These are phyloP conservation scores for Lethocerus indicus DNA, from an alignment of 1,140 invertebrate species.

Conservation along the genomic window DNA sequence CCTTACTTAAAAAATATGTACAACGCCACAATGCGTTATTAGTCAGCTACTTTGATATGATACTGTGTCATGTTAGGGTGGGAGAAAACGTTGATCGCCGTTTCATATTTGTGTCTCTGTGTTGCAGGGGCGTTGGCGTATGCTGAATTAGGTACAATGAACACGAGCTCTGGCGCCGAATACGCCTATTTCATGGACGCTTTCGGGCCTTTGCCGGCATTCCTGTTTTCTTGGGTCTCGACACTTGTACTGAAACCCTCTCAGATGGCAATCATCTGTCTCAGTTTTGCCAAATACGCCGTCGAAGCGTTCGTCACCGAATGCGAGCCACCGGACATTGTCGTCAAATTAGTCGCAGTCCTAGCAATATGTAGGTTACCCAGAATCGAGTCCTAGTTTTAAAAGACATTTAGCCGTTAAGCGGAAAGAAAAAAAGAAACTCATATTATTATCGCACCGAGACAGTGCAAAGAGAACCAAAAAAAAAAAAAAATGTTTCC, in stretches of 20 bases:
- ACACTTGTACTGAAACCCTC: conserved; percentile 82
- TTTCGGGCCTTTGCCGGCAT: conserved; percentile 74
- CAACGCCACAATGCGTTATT: too few relatives aligned
- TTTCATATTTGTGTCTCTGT: too few relatives aligned
- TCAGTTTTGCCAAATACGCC: conserved; percentile 87
- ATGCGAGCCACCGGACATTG: conserved; percentile 55
- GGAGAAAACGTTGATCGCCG: too few relatives aligned
- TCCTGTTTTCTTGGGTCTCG: conserved; percentile 82
- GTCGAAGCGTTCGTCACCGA: conserved; percentile 79
- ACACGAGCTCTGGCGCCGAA: conserved; percentile 82
- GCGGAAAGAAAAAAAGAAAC: too few relatives aligned
- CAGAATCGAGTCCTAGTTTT: too few relatives aligned
- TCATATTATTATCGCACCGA: too few relatives aligned
- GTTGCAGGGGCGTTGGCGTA: conserved; percentile 70
- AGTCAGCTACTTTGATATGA: too few relatives aligned
- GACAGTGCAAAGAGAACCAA: too few relatives aligned
- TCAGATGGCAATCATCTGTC: conserved; percentile 83
- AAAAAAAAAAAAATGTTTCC: too few relatives aligned
- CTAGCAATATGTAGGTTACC: conserved; percentile 50
- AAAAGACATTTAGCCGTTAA: too few relatives aligned
- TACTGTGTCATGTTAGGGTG: too few relatives aligned
- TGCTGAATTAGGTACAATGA: conserved; percentile 84
- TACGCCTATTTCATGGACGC: conserved; percentile 86
- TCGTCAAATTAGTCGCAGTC: conserved; percentile 63
- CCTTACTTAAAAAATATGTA: too few relatives aligned